Evolutionary conservation across 2,888 invertebrate species (phyloP).

Genomic region (Germaria angustata): DNA sequence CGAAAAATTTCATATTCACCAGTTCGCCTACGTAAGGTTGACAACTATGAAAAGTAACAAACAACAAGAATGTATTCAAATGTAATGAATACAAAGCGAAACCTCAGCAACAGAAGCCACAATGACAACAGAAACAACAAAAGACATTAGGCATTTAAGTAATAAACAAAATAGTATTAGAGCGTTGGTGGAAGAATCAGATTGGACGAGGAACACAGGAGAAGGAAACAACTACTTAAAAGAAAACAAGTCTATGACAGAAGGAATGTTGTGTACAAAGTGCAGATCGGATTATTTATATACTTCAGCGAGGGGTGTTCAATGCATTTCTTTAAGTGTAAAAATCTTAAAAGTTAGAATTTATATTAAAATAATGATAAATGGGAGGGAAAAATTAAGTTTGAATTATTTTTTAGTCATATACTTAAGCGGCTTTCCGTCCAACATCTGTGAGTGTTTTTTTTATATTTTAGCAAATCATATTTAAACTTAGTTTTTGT

Average conservation of each 20-base stretch:
- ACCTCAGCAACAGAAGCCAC: slow-evolving; percentile 42
- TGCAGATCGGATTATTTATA: slow-evolving; percentile 44
- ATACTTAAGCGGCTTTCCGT: no score
- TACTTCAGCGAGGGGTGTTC: background rate
- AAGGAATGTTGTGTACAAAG: slow-evolving; percentile 43
- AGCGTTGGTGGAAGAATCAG: slow-evolving; percentile 26
- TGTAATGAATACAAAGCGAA: slow-evolving; percentile 36
- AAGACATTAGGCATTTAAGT: slow-evolving; percentile 58
- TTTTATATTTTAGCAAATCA: no score
- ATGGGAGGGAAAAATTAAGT: no score
- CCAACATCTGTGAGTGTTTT: no score
- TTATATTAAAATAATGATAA: no score
- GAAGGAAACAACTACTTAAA: slow-evolving; percentile 7
- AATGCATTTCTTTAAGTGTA: no score
- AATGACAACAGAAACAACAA: slow-evolving; percentile 24
- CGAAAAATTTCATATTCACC: slow-evolving; percentile 36
- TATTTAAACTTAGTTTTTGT: no score
- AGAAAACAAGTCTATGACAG: slow-evolving; percentile 51
- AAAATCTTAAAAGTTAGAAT: no score
- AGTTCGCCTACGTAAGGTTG: slow-evolving; percentile 59
- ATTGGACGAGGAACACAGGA: background rate
- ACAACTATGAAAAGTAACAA: slow-evolving; percentile 51
- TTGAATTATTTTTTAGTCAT: no score
- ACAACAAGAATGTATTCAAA: slow-evolving; percentile 28
- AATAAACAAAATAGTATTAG: slow-evolving; percentile 66